A percentile compares a stretch with the other conserved stretches of the same genome.
phyloP scores from a whole-genome alignment of 2,888 invertebrate genomes.

The Herminia tarsipennalis region DNA sequence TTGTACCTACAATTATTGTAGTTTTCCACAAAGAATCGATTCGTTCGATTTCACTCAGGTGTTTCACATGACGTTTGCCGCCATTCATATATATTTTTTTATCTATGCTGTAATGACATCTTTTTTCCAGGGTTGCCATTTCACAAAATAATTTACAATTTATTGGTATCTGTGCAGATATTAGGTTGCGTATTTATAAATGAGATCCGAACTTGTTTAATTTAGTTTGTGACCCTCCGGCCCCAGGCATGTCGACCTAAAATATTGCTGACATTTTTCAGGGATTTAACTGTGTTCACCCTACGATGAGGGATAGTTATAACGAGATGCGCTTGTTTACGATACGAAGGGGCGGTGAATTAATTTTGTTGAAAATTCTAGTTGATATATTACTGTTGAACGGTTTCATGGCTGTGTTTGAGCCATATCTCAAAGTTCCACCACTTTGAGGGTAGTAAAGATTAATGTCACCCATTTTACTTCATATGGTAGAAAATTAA shows the following conservation, averaged over 20 bases:
- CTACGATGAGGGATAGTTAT: slow-evolving; percentile 56
- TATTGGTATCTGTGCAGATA: neutral
- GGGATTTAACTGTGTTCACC: slow-evolving; percentile 50
- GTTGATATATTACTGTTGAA: slow-evolving; percentile 22
- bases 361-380: slow-evolving; percentile 38
- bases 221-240: slow-evolving; percentile 47
- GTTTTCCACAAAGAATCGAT: too few relatives aligned
- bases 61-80: too few relatives aligned
- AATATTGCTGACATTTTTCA: slow-evolving; percentile 75
- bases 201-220: slow-evolving; percentile 62
- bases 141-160: slow-evolving; percentile 1
- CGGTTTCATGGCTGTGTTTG: slow-evolving; percentile 18
- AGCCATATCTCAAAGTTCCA: slow-evolving; percentile 4
- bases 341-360: slow-evolving; percentile 32
- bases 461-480: slow-evolving; percentile 6
- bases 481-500: too few relatives aligned
- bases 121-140: too few relatives aligned
- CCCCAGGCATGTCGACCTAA: slow-evolving; percentile 54
- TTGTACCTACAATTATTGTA: too few relatives aligned
- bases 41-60: too few relatives aligned
- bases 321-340: slow-evolving; percentile 46
- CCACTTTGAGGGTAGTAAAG: slow-evolving; percentile 1
- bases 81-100: too few relatives aligned
- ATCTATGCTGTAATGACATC: too few relatives aligned
- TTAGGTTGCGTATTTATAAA: slow-evolving; percentile 46